Evolutionary conservation across 1,140 invertebrate genomes (phyloP), one percentile per base, ranked within the genome.

Genomic region (Liolophura sinensis): DNA sequence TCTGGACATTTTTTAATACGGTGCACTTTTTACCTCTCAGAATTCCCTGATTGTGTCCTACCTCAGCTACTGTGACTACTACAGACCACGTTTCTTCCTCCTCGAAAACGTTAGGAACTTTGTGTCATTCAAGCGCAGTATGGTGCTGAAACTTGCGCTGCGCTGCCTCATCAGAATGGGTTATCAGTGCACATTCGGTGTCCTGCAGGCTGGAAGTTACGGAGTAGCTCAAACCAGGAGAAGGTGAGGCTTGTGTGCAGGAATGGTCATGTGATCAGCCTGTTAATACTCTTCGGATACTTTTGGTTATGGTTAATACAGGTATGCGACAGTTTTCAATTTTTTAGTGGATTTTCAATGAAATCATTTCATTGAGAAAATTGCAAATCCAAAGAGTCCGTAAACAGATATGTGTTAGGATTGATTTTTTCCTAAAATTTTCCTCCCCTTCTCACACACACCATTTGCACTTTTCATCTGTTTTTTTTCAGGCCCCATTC

Each of bases 41-140:
- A 95, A 94, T 81, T 95, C 93, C 0, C 83, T 95, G 1, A 90
- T 95, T n/a, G 91, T 91, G 0, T 90, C 92, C 0, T 94, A 90
- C 78, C 84, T 95, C 1, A 93, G 92, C 27, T 95, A 90, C 77
- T 93, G 92, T 80, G 93, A 95, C 84, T 95, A 89, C 77, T 96
- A 94, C 77, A 86, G 93, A 25, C 94, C 93, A 0, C 89, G 90
- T 73, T 95, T 90, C 78, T 93, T 95, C 75, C 86, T 95, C 14
- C 86, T 95, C 74, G 93, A 96, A 83, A 95, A 95, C 75, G 93
- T 95, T 0, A 83, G 92, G 50, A 95, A 95, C 84, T 95, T 96
- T 82, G 92, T 60, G 85, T 95, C 62, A 70, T 95, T 47, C 92
- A 96, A 88, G 91, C 92, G 89, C 55, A 89, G 89, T 55, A 91